phyloP scores from a whole-genome alignment of 2,797 vertebrate genomes.

The Ptychadena robeensis region DNA sequence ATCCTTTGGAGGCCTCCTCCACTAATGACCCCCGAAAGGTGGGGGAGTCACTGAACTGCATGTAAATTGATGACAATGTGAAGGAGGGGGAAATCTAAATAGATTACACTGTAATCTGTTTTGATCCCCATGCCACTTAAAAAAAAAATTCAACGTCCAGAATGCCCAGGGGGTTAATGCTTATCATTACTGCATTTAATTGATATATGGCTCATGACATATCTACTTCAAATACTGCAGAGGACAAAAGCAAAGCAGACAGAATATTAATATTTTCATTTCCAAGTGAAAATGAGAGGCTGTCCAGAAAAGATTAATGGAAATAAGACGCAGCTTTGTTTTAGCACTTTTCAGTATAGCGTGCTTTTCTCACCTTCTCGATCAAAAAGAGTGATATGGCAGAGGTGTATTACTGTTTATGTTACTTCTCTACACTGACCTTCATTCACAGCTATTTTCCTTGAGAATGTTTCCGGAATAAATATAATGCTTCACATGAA shows the following conservation, averaged over 20 bases:
- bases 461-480: constrained; percentile 53
- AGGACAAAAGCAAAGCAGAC: constrained; percentile 50
- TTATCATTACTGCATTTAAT: background rate
- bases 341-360: constrained; percentile 25
- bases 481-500: constrained; percentile 30
- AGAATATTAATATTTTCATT: constrained; percentile 55
- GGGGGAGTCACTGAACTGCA: no score
- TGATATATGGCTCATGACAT: constrained; percentile 22
- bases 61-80: no score
- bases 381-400: constrained; percentile 56
- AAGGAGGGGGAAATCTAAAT: no score
- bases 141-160: no score
- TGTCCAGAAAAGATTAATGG: constrained; percentile 50
- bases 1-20: no score
- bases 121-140: no score
- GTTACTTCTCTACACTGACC: constrained; percentile 36
- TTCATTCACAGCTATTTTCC: constrained; percentile 50
- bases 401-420: constrained; percentile 33
- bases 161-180: no score
- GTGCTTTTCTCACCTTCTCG: constrained; percentile 36
- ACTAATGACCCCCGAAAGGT: no score
- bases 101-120: no score
- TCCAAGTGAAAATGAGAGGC: constrained; percentile 42
- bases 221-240: constrained; percentile 31
- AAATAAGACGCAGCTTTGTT: constrained; percentile 38